A percentile compares a stretch with the other conserved stretches of the same genome.
phyloP scores from a whole-genome alignment of 92 coral and sea anemone species.

The Palythoa grandiflora region DNA sequence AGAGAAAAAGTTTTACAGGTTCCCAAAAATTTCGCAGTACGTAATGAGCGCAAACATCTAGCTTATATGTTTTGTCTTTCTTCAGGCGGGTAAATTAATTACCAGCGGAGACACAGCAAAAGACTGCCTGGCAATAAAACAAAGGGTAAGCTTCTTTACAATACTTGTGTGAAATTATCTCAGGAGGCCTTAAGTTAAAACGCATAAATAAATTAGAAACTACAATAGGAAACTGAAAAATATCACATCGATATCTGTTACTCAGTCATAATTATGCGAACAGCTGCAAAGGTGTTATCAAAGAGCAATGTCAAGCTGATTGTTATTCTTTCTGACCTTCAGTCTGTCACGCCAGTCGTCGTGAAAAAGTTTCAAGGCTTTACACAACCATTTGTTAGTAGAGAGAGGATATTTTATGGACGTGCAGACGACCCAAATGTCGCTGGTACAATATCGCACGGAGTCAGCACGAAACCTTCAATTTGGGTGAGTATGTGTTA shows the following conservation, averaged over 20 bases:
- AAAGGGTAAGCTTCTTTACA: slow-evolving; percentile 60
- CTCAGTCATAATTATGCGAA: no score
- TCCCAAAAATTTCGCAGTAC: no score
- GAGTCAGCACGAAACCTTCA: slow-evolving; percentile 95
- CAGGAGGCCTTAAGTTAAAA: not conserved
- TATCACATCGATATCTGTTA: no score
- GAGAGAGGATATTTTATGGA: slow-evolving; percentile 91
- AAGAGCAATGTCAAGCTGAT: not conserved
- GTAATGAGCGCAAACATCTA: not conserved
- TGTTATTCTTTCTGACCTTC: not conserved
- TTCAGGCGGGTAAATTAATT: slow-evolving; percentile 93
- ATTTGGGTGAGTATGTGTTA: slow-evolving; percentile 73
- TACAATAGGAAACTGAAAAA: not conserved
- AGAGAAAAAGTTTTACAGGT: no score
- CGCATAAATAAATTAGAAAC: not conserved
- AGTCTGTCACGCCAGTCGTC: slow-evolving; percentile 78
- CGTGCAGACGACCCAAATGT: slow-evolving; percentile 93
- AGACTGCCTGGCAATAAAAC: slow-evolving; percentile 81
- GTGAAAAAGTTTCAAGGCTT: slow-evolving; percentile 84
- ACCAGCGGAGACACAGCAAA: slow-evolving; percentile 82
- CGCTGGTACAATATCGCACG: slow-evolving; percentile 82
- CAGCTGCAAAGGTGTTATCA: not conserved
- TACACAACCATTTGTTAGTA: slow-evolving; percentile 83
- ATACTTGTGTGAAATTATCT: not conserved
- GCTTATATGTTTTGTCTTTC: slow-evolving; percentile 6